Percentiles rank a stretch among this genome's conserved stretches.
Evolutionary conservation across 2,797 vertebrate genomes (phyloP).

Genomic region (Sebastes kiyomatsui): DNA sequence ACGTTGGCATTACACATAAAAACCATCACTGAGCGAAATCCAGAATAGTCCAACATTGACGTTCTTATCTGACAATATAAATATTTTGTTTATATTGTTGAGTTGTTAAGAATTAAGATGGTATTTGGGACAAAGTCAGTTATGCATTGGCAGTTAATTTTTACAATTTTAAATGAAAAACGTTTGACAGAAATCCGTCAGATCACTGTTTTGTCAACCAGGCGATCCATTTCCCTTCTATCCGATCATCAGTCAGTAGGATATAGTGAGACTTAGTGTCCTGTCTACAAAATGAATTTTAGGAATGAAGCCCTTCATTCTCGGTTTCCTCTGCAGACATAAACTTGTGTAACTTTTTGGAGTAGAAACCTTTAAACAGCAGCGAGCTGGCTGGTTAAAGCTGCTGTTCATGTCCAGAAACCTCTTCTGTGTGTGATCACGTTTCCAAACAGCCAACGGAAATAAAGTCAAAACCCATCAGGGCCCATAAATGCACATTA

Average conservation of each 20-base stretch:
- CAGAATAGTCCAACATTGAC: background rate
- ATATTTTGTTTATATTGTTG: background rate
- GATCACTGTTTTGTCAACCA: background rate
- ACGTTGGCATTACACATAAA: background rate
- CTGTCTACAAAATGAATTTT: background rate
- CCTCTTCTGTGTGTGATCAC: background rate
- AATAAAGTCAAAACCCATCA: slow-evolving; percentile 15
- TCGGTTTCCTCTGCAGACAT: background rate
- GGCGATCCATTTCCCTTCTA: background rate
- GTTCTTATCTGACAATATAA: background rate
- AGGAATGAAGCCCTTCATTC: background rate
- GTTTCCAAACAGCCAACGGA: no score
- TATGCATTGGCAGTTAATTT: background rate
- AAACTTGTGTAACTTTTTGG: background rate
- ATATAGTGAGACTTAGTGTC: background rate
- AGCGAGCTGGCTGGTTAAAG: background rate
- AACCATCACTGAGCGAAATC: background rate
- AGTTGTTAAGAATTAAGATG: background rate
- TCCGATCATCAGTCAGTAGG: background rate
- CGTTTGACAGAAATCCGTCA: background rate
- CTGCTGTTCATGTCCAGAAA: background rate
- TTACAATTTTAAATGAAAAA: background rate
- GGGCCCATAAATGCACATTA: slow-evolving; percentile 59
- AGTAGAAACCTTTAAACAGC: background rate
- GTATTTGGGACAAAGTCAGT: background rate